A percentile compares a stretch with the other conserved stretches of the same genome.
Evolutionary conservation across 35 echinoderm and acorn worm species (phyloP).

Genomic region (Eucidaris tribuloides): DNA sequence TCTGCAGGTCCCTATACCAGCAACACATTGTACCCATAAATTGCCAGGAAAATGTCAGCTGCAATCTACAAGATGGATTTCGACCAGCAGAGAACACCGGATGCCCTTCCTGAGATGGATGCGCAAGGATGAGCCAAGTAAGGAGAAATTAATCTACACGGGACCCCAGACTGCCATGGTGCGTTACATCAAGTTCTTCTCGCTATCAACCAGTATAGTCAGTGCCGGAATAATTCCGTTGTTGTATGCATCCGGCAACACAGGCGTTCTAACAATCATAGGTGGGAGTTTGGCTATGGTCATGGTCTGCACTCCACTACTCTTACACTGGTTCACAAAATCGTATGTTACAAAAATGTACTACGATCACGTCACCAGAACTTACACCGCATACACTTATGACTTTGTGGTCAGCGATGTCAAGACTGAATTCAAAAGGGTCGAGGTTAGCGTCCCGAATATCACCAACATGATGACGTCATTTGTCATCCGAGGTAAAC

Average conservation of each 20-base stretch:
- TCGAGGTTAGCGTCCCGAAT: slow-evolving; percentile 43
- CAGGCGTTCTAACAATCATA: slow-evolving; percentile 36
- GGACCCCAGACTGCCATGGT: slow-evolving; percentile 56
- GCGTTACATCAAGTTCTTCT: slow-evolving; percentile 65
- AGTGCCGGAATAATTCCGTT: slow-evolving; percentile 33
- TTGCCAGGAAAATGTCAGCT: too few species aligned
- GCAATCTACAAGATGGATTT: too few species aligned
- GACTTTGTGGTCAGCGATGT: slow-evolving; percentile 47
- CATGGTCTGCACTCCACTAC: slow-evolving; percentile 57
- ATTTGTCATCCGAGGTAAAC: slow-evolving; percentile 37
- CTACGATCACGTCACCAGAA: slow-evolving; percentile 36
- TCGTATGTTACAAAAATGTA: slow-evolving; percentile 61
- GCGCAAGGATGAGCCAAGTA: neutral
- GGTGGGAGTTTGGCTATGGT: slow-evolving; percentile 23
- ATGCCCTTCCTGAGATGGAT: too few species aligned
- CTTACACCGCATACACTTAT: slow-evolving; percentile 50
- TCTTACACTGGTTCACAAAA: slow-evolving; percentile 69
- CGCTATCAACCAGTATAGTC: slow-evolving; percentile 60
- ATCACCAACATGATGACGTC: slow-evolving; percentile 63
- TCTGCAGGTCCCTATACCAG: too few species aligned
- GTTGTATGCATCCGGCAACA: slow-evolving; percentile 5
- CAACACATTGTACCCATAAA: too few species aligned
- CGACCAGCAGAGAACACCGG: too few species aligned
- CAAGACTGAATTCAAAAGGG: slow-evolving; percentile 27
- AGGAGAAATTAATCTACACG: slow-evolving; percentile 52